Percentiles rank a stretch among this genome's conserved stretches.
Conservation (phyloP, 2,113 vertebrate species). For the western clawed frog (Xenopus tropicalis) region DNA sequence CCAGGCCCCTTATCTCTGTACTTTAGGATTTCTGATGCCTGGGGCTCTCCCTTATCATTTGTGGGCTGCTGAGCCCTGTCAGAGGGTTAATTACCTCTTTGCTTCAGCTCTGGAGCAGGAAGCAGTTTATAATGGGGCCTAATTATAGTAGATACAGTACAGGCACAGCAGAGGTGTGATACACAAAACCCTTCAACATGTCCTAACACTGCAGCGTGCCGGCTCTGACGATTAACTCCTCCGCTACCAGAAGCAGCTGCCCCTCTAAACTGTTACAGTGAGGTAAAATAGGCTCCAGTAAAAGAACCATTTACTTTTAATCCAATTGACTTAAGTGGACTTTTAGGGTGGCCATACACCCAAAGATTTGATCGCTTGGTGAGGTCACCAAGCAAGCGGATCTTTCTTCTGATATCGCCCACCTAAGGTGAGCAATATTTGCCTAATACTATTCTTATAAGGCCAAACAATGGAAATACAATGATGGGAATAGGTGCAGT, state of each 20-base stretch:
- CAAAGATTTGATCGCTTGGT: no score
- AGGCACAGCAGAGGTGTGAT: constrained; percentile 21
- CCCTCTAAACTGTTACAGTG: background rate
- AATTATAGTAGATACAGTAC: constrained; percentile 28
- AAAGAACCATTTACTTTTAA: no score
- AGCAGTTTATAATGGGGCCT: constrained; percentile 18
- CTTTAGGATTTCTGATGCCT: background rate
- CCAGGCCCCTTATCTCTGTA: background rate
- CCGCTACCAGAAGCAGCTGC: no score
- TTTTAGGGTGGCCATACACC: no score
- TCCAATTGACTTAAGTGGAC: no score
- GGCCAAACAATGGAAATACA: no score
- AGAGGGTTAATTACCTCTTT: constrained; percentile 18
- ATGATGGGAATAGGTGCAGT: no score
- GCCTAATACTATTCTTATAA: no score
- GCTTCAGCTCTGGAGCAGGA: constrained; percentile 12
- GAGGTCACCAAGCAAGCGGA: no score
- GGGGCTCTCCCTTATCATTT: constrained; percentile 17
- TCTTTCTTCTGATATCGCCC: no score
- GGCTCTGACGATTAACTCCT: background rate
- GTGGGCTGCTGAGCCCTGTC: constrained; percentile 16
- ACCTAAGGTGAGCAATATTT: no score
- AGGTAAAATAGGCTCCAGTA: no score
- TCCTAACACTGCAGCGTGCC: background rate
- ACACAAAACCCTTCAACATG: constrained; percentile 15